Conservation (phyloP, 30 jellyfish, hydroid and myxozoan genomes). For the Aurelia coerulea region DNA sequence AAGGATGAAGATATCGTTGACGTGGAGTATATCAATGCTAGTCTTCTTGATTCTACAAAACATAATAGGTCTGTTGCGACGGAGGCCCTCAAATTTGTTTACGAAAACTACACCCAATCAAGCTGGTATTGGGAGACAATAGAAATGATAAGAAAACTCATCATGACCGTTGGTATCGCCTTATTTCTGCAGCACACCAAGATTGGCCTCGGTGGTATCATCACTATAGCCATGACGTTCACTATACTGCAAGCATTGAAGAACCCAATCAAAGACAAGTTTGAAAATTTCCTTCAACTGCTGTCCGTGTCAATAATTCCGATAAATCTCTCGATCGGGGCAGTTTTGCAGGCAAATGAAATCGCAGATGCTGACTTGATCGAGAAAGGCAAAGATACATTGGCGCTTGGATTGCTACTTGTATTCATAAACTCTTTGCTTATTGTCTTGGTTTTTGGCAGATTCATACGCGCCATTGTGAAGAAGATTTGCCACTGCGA, state of each 20-base stretch:
- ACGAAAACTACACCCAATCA: constrained; percentile 39
- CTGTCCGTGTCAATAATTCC: constrained; percentile 17
- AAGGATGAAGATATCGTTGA: background rate
- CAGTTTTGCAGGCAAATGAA: constrained; percentile 15
- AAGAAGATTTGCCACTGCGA: no score
- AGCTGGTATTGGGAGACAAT: constrained; percentile 56
- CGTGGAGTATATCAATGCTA: background rate
- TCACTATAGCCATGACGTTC: constrained; percentile 12
- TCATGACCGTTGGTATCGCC: constrained; percentile 10
- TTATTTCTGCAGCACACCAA: constrained; percentile 18
- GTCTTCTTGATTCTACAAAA: background rate
- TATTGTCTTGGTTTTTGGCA: constrained; percentile 8
- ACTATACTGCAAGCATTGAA: constrained; percentile 32
- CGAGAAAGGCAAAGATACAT: background rate
- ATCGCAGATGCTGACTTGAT: constrained; percentile 36
- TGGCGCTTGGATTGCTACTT: constrained; percentile 24
- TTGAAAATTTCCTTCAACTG: constrained; percentile 41
- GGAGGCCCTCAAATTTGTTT: constrained; percentile 26
- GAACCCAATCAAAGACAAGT: constrained; percentile 46
- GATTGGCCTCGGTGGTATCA: constrained; percentile 25
- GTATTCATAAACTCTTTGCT: constrained; percentile 24
- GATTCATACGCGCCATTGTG: background rate
- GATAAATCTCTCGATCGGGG: constrained; percentile 29
- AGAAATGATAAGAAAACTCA: constrained; percentile 45
- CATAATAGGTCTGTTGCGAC: background rate